Conservation (phyloP, 64 coral and sea anemone species). For the Pocillopora damicornis region DNA sequence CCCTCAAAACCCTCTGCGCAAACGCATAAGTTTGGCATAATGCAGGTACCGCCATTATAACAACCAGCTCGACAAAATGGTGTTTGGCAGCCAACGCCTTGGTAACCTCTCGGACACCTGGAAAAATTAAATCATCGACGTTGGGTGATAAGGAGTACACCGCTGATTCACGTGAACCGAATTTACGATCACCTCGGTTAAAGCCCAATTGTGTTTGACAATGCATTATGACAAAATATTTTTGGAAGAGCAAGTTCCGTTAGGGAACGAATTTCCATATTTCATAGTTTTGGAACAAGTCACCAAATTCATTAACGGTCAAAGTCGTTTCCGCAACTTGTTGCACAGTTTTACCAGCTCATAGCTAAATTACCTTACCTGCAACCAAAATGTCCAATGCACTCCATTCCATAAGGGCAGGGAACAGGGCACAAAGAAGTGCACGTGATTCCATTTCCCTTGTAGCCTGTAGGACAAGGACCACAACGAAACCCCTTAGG, state of each 20-base stretch:
- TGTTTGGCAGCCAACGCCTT: conserved; percentile 61
- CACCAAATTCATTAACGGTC: too few relatives aligned
- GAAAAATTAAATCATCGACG: conserved; percentile 20
- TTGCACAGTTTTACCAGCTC: too few relatives aligned
- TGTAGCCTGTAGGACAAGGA: conserved; percentile 73
- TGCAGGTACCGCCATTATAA: conserved; percentile 76
- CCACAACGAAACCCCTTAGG: conserved; percentile 71
- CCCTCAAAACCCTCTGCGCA: conserved; percentile 70
- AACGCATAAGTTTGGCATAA: conserved; percentile 62
- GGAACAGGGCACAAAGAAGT: conserved; percentile 58
- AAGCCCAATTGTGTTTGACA: too few relatives aligned
- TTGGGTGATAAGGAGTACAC: background rate
- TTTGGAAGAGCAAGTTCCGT: too few relatives aligned
- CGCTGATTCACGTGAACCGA: too few relatives aligned
- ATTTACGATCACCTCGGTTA: too few relatives aligned
- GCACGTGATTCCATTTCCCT: conserved; percentile 70
- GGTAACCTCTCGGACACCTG: conserved; percentile 71
- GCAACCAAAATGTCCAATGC: conserved; percentile 57
- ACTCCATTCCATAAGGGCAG: conserved; percentile 78
- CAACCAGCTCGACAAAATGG: conserved; percentile 67
- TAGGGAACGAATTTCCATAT: too few relatives aligned
- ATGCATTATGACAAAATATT: too few relatives aligned
- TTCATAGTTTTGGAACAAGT: too few relatives aligned
- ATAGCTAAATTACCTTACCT: conserved; percentile 4
- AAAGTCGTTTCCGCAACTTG: too few relatives aligned